Conservation (phyloP, 2,113 vertebrate species). For the Lepisosteus oculatus region DNA sequence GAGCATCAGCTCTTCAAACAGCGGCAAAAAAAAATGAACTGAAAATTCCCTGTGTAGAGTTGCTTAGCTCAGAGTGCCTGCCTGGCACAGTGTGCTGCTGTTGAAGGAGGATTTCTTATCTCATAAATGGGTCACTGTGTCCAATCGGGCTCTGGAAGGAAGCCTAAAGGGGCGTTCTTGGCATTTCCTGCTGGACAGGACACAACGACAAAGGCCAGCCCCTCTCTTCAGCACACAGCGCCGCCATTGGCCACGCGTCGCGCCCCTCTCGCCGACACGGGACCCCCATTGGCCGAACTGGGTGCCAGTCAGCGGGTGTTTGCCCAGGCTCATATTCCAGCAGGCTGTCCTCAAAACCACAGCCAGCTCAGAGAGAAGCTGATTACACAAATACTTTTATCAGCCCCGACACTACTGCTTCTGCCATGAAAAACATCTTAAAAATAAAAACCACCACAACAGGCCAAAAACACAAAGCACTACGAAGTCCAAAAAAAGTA, state of each 20-base stretch:
- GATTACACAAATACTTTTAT: conserved; percentile 83
- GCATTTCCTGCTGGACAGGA: conserved; percentile 59
- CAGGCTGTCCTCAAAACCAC: conserved; percentile 54
- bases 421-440: conserved; percentile 59
- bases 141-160: conserved; percentile 57
- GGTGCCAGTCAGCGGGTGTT: conserved; percentile 57
- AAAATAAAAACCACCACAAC: conserved; percentile 43
- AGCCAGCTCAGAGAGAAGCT: conserved; percentile 64
- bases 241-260: conserved; percentile 58
- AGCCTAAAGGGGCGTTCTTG: conserved; percentile 44
- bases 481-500: conserved; percentile 34
- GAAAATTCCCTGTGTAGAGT: conserved; percentile 46
- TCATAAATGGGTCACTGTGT: conserved; percentile 59
- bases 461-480: conserved; percentile 53
- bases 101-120: conserved; percentile 40
- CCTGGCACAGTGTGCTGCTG: conserved; percentile 26
- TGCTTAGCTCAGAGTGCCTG: neutral
- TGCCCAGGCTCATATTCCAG: conserved; percentile 45
- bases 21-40: conserved; percentile 42
- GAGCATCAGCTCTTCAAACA: conserved; percentile 11
- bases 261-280: conserved; percentile 47
- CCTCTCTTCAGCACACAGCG: conserved; percentile 22
- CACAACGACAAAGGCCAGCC: conserved; percentile 27
- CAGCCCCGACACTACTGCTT: conserved; percentile 61
- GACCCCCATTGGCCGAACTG: conserved; percentile 51